phyloP scores from a whole-genome alignment of 2,888 invertebrate species.

The Agrotis exclamationis region DNA sequence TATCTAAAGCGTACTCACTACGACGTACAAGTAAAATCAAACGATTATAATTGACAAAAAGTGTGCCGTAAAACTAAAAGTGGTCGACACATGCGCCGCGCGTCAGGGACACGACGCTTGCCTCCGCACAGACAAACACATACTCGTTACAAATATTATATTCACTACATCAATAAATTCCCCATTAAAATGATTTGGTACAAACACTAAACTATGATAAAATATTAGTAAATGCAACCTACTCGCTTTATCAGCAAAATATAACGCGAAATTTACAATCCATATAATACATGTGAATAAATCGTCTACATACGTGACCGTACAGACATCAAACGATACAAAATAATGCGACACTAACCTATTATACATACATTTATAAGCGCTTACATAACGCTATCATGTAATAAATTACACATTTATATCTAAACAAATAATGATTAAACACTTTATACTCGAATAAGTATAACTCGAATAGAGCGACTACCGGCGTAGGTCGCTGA shows the following conservation, averaged over 20 bases:
- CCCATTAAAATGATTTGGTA: constrained; percentile 86
- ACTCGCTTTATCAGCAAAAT: constrained; percentile 80
- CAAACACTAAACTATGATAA: constrained; percentile 88
- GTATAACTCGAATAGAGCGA: constrained; percentile 56
- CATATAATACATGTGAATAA: constrained; percentile 77
- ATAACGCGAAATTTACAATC: constrained; percentile 86
- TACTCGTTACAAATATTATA: constrained; percentile 36
- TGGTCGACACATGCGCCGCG: constrained; percentile 45
- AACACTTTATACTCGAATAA: constrained; percentile 66
- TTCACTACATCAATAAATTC: constrained; percentile 73
- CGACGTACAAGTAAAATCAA: constrained; percentile 70
- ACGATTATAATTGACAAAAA: constrained; percentile 86
- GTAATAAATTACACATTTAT: constrained; percentile 71
- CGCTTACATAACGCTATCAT: constrained; percentile 58
- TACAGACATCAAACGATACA: constrained; percentile 63
- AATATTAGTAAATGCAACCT: constrained; percentile 91
- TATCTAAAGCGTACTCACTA: constrained; percentile 75
- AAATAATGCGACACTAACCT: constrained; percentile 64
- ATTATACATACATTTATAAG: constrained; percentile 67
- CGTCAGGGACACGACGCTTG: constrained; percentile 44
- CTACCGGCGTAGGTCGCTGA: constrained; percentile 60
- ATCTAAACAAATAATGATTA: constrained; percentile 68
- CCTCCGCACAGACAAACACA: constrained; percentile 42
- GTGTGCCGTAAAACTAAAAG: constrained; percentile 78
- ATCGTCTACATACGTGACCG: constrained; percentile 54